These are phyloP conservation scores for Monochamus saltuarius DNA, from an alignment of 1,140 invertebrate genomes.

Conservation along the genomic window DNA sequence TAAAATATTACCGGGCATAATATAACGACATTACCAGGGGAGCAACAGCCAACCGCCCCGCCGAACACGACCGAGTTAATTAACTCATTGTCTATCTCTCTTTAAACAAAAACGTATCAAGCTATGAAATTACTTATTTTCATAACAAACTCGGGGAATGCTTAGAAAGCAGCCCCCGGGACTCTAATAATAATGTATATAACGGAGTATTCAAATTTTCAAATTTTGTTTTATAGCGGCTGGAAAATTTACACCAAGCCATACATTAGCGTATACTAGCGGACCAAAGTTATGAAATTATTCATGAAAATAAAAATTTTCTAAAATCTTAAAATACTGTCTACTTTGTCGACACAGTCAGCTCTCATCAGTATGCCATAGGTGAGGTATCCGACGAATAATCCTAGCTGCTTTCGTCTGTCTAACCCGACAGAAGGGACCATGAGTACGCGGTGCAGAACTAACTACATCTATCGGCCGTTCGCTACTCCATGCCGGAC, in stretches of 20 bases:
- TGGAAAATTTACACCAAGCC: background rate
- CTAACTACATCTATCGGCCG: too few relatives aligned
- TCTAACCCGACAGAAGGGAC: too few relatives aligned
- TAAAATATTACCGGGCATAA: conserved; percentile 36
- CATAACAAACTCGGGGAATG: conserved; percentile 26
- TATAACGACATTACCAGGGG: conserved; percentile 33
- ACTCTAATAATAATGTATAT: conserved; percentile 5
- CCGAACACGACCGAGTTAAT: conserved; percentile 37
- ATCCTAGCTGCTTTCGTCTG: too few relatives aligned
- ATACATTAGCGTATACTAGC: too few relatives aligned
- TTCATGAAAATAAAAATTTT: too few relatives aligned
- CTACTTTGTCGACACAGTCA: too few relatives aligned
- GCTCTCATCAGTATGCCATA: too few relatives aligned
- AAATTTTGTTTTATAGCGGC: background rate
- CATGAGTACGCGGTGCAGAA: too few relatives aligned
- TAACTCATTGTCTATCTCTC: conserved; percentile 34
- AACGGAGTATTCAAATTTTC: conserved; percentile 6
- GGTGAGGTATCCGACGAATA: too few relatives aligned
- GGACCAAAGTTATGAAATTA: too few relatives aligned
- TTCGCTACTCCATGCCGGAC: too few relatives aligned
- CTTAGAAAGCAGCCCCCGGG: conserved; percentile 7
- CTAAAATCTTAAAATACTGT: too few relatives aligned
- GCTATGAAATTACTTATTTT: conserved; percentile 38
- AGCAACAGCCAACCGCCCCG: conserved; percentile 3
- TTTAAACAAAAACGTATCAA: conserved; percentile 38